Evolutionary conservation across 1,140 invertebrate species (phyloP).

Genomic region (Cydia fagiglandana): DNA sequence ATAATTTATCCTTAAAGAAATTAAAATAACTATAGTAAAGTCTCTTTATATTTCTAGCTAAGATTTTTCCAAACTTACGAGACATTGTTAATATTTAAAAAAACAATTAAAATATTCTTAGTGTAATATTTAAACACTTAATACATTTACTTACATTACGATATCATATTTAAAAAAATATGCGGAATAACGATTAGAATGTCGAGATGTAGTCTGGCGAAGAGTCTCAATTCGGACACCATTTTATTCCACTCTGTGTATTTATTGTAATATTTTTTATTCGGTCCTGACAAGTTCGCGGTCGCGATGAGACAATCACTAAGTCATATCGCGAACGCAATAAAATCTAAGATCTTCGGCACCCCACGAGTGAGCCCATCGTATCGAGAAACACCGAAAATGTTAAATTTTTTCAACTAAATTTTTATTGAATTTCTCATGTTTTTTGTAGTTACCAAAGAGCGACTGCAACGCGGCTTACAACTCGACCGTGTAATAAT

Average conservation of each 20-base stretch:
- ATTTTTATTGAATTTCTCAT: background rate
- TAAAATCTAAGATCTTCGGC: conserved; percentile 54
- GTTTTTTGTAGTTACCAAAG: conserved; percentile 31
- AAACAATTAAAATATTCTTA: conserved; percentile 64
- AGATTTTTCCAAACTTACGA: conserved; percentile 14
- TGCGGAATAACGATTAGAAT: conserved; percentile 52
- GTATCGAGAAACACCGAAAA: conserved; percentile 44
- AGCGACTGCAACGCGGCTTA: conserved; percentile 38
- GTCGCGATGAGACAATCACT: conserved; percentile 39
- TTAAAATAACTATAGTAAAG: conserved; percentile 55
- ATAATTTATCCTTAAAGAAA: conserved; percentile 48
- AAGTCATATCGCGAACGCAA: conserved; percentile 35
- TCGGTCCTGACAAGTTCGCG: conserved; percentile 47
- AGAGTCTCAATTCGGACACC: background rate
- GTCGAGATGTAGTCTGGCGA: conserved; percentile 3
- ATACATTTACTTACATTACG: conserved; percentile 51
- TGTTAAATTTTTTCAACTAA: conserved; percentile 49
- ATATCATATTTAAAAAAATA: conserved; percentile 49
- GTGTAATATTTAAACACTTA: conserved; percentile 52
- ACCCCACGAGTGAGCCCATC: conserved; percentile 64
- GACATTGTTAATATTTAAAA: conserved; percentile 52
- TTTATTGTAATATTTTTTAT: conserved; percentile 23
- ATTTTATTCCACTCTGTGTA: background rate
- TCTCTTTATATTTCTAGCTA: conserved; percentile 60
- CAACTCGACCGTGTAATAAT: conserved; percentile 22